These are phyloP conservation scores for Misgurnus mizolepis DNA, from an alignment of 2,113 vertebrate species.

Conservation along the genomic window DNA sequence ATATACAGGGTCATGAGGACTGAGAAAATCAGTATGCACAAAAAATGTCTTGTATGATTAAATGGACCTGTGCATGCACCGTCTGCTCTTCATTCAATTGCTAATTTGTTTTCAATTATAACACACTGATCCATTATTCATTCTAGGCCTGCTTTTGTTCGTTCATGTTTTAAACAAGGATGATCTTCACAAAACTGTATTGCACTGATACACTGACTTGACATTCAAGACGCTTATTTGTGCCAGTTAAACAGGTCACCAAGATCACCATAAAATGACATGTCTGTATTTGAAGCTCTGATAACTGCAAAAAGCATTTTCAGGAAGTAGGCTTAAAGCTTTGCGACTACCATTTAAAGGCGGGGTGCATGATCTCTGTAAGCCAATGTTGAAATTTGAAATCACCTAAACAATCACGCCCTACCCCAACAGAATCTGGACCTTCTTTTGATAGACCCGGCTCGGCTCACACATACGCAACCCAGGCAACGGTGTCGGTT, in stretches of 20 bases:
- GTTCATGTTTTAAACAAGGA: not conserved
- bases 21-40: not conserved
- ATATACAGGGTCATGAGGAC: not conserved
- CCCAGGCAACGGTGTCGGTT: too few species aligned
- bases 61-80: constrained; percentile 37
- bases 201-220: not conserved
- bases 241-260: not conserved
- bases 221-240: not conserved
- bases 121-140: constrained; percentile 56
- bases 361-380: too few species aligned
- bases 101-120: constrained; percentile 53
- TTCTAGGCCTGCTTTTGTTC: constrained; percentile 35
- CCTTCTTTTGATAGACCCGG: too few species aligned
- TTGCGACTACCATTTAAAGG: not conserved
- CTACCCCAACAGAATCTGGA: too few species aligned
- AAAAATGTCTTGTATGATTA: constrained; percentile 31
- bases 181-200: constrained; percentile 8
- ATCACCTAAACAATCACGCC: too few species aligned
- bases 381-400: too few species aligned
- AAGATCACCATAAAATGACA: not conserved
- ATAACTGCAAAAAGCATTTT: not conserved
- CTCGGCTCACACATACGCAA: too few species aligned
- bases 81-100: constrained; percentile 54
- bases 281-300: not conserved
- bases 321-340: not conserved